phyloP scores from a whole-genome alignment of 2,113 vertebrate species.

The Naja naja region DNA sequence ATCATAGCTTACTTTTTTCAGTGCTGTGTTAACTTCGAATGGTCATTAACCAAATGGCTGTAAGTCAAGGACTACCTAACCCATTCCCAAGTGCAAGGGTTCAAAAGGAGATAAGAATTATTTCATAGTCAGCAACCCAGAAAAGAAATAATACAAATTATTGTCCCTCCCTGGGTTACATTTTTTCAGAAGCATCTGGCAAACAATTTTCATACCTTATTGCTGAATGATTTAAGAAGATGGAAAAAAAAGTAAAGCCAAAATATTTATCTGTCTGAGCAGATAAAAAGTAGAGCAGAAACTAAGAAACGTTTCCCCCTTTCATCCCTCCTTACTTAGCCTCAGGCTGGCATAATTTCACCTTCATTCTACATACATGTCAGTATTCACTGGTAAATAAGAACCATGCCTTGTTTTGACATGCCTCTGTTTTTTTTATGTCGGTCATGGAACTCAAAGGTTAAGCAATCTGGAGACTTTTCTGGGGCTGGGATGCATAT shows the following conservation, averaged over 20 bases:
- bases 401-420: not conserved
- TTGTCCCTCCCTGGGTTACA: not conserved
- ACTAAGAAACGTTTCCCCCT: rapidly evolving
- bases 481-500: not conserved
- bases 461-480: not conserved
- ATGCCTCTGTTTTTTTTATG: not conserved
- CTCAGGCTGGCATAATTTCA: not conserved
- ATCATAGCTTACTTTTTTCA: not conserved
- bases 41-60: not conserved
- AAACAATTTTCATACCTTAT: not conserved
- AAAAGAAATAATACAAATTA: not conserved
- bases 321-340: not conserved
- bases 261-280: not conserved
- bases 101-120: not conserved
- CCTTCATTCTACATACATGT: not conserved
- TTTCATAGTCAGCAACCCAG: not conserved
- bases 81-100: not conserved
- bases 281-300: not conserved
- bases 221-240: not conserved
- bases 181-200: slow-evolving; percentile 7
- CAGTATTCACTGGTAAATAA: not conserved
- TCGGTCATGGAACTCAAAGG: not conserved
- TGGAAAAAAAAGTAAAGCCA: not conserved
- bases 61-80: not conserved
- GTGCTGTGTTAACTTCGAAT: not conserved